Base-by-base conservation (phyloP, 1,140 invertebrate species). In the Hyles vespertilio region DNA sequence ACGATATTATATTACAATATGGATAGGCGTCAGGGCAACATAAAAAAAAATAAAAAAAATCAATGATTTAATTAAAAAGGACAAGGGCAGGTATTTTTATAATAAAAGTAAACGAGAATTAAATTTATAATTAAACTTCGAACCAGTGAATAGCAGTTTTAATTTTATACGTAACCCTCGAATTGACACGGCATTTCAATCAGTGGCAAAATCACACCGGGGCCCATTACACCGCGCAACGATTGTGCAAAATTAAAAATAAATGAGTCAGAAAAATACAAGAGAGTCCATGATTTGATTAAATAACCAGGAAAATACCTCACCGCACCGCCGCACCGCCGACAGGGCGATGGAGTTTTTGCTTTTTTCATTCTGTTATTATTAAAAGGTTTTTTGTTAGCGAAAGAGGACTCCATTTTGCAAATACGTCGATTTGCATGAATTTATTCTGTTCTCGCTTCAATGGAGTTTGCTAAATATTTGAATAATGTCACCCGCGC, bases 201-300 rank as follows among this genome's bases (percentile, higher is more conserved):
- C 5, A 40, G 36, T 40, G 36, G 5, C 36, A 40, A 40, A 40
- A 40, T 40, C 36, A 40, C 36, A 40, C 36, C 36, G n/a, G 47
- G 47, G 9, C 33, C 51, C 8, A 5, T 5, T 40, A 36, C 34
- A 36, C 33, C 34, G 3, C 36, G 40, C 36, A 54, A 50, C 55
- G 47, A 51, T 51, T 10, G 49, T 59, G 52, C 79, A 65, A 82
- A 86, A 86, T 86, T 84, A 86, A 86, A 86, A 86, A 80, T 79
- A 86, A 84, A 83, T 83, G 77, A 83, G 74, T 79, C 74, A 80
- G 79, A 86, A 86, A 83, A 84, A 78, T 80, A 81, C 65, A 79
- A 59, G 58, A 56, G 56, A 74, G 61, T 79, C 78, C 77, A 70
- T 72, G 77, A 84, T 87, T 87, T 87, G 84, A 84, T 87, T 87